phyloP scores from a whole-genome alignment of 2,888 invertebrate species.

The Mythimna pallens region DNA sequence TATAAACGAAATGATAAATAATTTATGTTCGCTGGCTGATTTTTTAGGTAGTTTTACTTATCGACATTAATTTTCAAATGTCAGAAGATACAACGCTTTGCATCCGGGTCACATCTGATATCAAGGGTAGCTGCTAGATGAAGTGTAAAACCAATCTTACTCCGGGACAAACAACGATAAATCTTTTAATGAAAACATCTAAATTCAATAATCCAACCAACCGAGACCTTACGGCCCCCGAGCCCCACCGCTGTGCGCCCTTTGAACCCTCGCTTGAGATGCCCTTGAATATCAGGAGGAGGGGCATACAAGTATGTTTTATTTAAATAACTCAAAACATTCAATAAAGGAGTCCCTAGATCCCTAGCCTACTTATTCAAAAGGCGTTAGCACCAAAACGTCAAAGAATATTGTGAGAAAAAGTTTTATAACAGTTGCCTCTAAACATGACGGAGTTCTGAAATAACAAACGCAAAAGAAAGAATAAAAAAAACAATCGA shows the following conservation, averaged over 20 bases:
- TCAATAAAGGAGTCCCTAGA: constrained; percentile 15
- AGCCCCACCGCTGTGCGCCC: constrained; percentile 45
- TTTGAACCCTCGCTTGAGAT: constrained; percentile 50
- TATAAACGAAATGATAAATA: constrained; percentile 26
- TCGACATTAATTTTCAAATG: constrained; percentile 5
- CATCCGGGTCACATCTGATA: constrained; percentile 6
- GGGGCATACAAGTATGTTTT: constrained; percentile 29
- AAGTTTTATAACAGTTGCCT: too few species aligned
- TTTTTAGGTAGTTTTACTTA: constrained; percentile 1
- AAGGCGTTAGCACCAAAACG: background rate
- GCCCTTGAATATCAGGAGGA: constrained; percentile 55
- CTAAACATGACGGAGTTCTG: too few species aligned
- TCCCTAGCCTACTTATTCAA: constrained; percentile 2
- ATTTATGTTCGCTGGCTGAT: background rate
- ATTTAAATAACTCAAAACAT: constrained; percentile 32
- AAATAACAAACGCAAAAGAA: too few species aligned
- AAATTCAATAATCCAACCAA: constrained; percentile 63
- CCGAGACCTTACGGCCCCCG: constrained; percentile 44
- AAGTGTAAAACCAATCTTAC: constrained; percentile 39
- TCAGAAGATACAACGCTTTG: constrained; percentile 14
- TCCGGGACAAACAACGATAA: constrained; percentile 43
- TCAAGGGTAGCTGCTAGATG: constrained; percentile 13
- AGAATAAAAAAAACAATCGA: too few species aligned
- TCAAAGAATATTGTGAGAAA: too few species aligned
- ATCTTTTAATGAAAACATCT: constrained; percentile 59